Base-by-base conservation (phyloP, 92 coral and sea anemone genomes). In the Porites divaricata region DNA sequence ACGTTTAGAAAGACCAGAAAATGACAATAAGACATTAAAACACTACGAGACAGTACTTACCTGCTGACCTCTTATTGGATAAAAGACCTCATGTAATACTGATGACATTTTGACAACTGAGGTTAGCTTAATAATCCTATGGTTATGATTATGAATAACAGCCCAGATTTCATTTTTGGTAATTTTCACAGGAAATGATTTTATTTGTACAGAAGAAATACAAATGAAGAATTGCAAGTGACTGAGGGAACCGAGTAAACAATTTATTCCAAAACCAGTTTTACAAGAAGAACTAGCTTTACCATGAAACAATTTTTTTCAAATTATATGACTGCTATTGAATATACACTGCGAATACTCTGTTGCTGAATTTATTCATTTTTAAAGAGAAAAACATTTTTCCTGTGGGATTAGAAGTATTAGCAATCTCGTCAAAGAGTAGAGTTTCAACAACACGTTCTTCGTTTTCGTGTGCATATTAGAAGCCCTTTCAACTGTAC, bases 1-100 rank as follows among this genome's bases (percentile, higher is more conserved):
- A 35, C 45, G 45, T 6, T 6, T 35, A 35, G 35, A 9, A 26
- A 67, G 68, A 67, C 24, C 25, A 19, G 9, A 53, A 14, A 67
- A 14, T 54, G 14, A 21, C 41, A 28, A 16, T 67, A 9, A 58
- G 16, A 16, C 21, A 66, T 26, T 9, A 22, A 52, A 16, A 65
- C 45, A 35, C 45, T 4, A 64, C 49, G 25, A 11, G 2, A 26
- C n/a, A 14, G 24, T 28, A 9, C 49, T 25, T 68, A 26, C 54
- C 15, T 24, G 1, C 85, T 53, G 85, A 7, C n/a, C 23, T 48
- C 54, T 80, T 22, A 80, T 69, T 80, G 85, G 85, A 12, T 28
- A 20, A 69, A 20, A 56, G 8, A 69, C 50, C 19, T 41, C 26
- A 48, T 49, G 2, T 15, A 23, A 63, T 13, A 1, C n/a, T n/a